Evolutionary conservation across 2,888 invertebrate species (phyloP), one percentile per base, ranked within the genome.

Genomic region (Metopia argyrocephala): DNA sequence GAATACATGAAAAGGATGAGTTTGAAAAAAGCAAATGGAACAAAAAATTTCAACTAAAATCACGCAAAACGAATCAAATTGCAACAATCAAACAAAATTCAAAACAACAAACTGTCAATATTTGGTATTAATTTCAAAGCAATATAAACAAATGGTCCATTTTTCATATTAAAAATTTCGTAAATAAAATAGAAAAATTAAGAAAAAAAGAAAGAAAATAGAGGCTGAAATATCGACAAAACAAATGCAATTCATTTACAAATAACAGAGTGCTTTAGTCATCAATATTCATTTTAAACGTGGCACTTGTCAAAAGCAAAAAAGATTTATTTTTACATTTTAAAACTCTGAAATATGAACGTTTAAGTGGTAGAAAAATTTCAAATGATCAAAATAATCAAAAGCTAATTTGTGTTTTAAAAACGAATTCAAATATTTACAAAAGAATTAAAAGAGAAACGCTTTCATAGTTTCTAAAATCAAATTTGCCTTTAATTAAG

Each of bases 81-180:
- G 52, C 59, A 66, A 31, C 31, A 61, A 28, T 66, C 25, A 27
- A 68, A 59, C 21, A 12, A 38, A 68, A 66, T 52, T 66, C 52
- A 31, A 25, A 25, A 27, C 74, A 65, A 27, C 61, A 76, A 71
- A 61, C 66, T 61, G 66, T 79, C 76, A 71, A 66, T 76, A 38
- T 79, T 79, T 79, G 76, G 66, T 79, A 76, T 79, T 71, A 76
- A 76, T 76, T 79, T 79, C 70, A 68, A 76, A 79, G 62, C 79
- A 79, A 79, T 76, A 76, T 68, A 76, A 76, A 71, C 61, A 79
- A 76, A 79, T 56, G 79, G 57, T 71, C 31, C 18, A 18, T 54
- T 61, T 52, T 65, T 25, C 25, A n/a, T 20, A 62, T 46, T 6
- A 0, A 20, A 28, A 64, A 18, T 2, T n/a, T 2, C 18, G 50